These are phyloP conservation scores for Diplodus sargus DNA, from an alignment of 2,797 vertebrate genomes.

Conservation along the genomic window DNA sequence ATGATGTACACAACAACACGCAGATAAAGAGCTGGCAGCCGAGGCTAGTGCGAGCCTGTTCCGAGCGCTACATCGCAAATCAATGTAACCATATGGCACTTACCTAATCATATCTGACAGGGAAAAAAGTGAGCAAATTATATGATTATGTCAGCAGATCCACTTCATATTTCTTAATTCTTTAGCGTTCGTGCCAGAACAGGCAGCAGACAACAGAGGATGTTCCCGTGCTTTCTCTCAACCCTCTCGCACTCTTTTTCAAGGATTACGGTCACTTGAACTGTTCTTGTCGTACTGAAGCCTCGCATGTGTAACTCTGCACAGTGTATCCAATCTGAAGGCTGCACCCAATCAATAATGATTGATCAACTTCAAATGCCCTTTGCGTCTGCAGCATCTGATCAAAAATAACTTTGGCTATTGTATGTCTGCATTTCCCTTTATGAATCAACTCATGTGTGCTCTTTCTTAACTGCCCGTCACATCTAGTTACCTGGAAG, in stretches of 20 bases:
- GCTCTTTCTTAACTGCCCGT: slow-evolving; percentile 2
- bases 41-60: slow-evolving; percentile 40
- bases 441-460: neutral
- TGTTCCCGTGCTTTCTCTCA: slow-evolving; percentile 31
- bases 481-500: neutral
- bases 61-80: slow-evolving; percentile 59
- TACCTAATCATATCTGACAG: slow-evolving; percentile 59
- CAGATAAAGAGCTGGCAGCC: slow-evolving; percentile 66
- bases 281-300: slow-evolving; percentile 62
- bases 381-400: slow-evolving; percentile 49
- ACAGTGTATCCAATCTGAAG: slow-evolving; percentile 61
- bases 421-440: neutral
- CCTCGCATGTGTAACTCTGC: slow-evolving; percentile 63
- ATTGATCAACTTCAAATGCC: slow-evolving; percentile 63
- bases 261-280: slow-evolving; percentile 70
- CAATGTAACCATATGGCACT: slow-evolving; percentile 43
- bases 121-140: slow-evolving; percentile 26
- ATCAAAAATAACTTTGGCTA: slow-evolving; percentile 37
- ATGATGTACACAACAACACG: slow-evolving; percentile 81
- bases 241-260: slow-evolving; percentile 30
- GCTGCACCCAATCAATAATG: slow-evolving; percentile 64
- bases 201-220: neutral
- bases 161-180: slow-evolving; percentile 47
- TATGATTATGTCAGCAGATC: slow-evolving; percentile 23
- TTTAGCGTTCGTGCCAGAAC: slow-evolving; percentile 31